These are phyloP conservation scores for Himalopsyche japonica DNA, from an alignment of 2,888 invertebrate genomes.

Conservation along the genomic window DNA sequence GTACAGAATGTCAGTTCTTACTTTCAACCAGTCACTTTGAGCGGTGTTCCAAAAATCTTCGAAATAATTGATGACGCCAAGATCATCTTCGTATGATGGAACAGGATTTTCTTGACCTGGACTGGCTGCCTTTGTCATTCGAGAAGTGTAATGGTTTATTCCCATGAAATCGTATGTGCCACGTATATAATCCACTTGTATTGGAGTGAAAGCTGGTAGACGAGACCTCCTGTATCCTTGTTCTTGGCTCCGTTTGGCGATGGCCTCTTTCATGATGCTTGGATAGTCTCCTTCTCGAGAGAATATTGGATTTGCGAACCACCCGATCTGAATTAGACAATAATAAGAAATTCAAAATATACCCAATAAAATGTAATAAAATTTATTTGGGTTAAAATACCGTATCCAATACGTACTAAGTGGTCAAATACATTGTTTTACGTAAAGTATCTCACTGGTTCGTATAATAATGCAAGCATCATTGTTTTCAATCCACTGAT, in stretches of 20 bases:
- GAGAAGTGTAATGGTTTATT: constrained; percentile 72
- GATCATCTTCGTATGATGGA: not conserved
- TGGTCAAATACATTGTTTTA: no score
- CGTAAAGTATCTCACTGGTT: no score
- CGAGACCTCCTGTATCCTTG: constrained; percentile 65
- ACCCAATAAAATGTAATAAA: no score
- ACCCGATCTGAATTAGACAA: constrained; percentile 56
- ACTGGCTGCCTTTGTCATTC: not conserved
- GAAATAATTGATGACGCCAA: not conserved
- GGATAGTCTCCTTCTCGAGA: constrained; percentile 68
- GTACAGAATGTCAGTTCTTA: not conserved
- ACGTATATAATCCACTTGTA: constrained; percentile 66
- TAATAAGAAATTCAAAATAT: no score
- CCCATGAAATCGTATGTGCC: constrained; percentile 70
- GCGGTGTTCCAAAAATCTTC: constrained; percentile 15
- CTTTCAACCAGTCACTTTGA: constrained; percentile 27
- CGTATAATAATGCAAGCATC: no score
- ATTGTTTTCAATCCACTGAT: no score
- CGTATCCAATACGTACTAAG: no score
- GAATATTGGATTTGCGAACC: constrained; percentile 71
- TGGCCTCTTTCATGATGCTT: constrained; percentile 61
- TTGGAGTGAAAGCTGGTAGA: constrained; percentile 62
- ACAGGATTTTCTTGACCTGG: not conserved
- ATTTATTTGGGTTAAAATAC: no score
- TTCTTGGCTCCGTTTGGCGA: constrained; percentile 61